Base-by-base conservation (phyloP, 2,888 invertebrate species). In the Dyspetes luteomarginatus region DNA sequence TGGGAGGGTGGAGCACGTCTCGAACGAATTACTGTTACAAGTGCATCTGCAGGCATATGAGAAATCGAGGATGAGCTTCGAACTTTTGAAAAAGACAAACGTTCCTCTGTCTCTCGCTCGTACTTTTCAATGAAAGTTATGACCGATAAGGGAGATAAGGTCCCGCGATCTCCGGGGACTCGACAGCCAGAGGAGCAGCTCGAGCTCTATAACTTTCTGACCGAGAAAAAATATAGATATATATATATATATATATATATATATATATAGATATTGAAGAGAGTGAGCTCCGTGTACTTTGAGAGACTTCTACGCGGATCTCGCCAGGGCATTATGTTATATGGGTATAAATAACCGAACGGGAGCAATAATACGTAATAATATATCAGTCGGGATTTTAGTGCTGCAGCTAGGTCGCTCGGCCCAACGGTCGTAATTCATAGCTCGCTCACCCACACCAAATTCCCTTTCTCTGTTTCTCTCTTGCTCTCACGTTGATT, bases 381-480 rank as follows among this genome's bases (percentile, higher is more conserved):
- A 92, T 92, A 92, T 92, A 92, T 92, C 92, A 92, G 92, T 89
- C 90, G 90, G 92, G 92, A 92, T 92, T 91, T 91, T 91, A 91
- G 91, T 91, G 88, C 89, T 88, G 91, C 86, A 89, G 89, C 89
- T 86, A 87, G 88, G 86, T 86, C 88, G 88, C 84, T 78, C 83
- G 90, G 89, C 91, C 91, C 92, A 91, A 75, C 67, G 92, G 90
- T 92, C 92, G 91, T 92, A 92, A 92, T 87, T 92, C 92, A 92
- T 92, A 90, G 91, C 90, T 74, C 74, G 30, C 86, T 83, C 77
- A 76, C 83, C 80, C 82, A 85, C 88, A 86, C 77, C 86, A 79
- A 75, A 86, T 62, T 69, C 65, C 71, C 60, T 81, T 62, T 45
- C 28, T 68, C 67, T 60, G 24, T 5, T 12, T 73, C 73, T 50